Evolutionary conservation across 2,113 vertebrate species (phyloP).

Genomic region (Heterotis niloticus): DNA sequence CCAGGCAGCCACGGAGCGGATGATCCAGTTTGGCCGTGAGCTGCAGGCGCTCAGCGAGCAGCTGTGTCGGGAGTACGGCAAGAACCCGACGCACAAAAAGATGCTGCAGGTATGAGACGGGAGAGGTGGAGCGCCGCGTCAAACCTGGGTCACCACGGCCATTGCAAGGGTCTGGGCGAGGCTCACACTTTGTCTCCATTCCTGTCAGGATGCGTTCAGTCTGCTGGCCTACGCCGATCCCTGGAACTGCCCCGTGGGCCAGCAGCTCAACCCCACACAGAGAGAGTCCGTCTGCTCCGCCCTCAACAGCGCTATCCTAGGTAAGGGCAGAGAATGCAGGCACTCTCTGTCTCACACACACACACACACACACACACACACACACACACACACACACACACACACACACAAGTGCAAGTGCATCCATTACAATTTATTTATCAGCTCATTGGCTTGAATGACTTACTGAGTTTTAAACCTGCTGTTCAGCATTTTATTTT

Average conservation of each 20-base stretch:
- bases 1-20: constrained; percentile 91
- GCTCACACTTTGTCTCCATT: constrained; percentile 33
- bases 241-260: constrained; percentile 94
- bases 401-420: neutral
- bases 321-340: constrained; percentile 59
- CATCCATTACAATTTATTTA: neutral
- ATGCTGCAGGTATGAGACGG: constrained; percentile 73
- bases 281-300: constrained; percentile 93
- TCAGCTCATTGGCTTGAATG: neutral
- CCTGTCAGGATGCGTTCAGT: constrained; percentile 88
- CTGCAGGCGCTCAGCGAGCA: constrained; percentile 90
- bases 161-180: neutral
- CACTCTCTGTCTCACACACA: neutral
- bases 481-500: too few relatives aligned
- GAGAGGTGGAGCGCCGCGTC: too few relatives aligned
- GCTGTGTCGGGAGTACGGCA: constrained; percentile 87
- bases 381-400: too few relatives aligned
- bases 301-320: constrained; percentile 97
- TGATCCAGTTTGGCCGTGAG: constrained; percentile 97
- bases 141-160: too few relatives aligned
- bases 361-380: too few relatives aligned
- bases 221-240: constrained; percentile 94
- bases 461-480: too few relatives aligned
- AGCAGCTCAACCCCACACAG: constrained; percentile 93
- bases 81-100: constrained; percentile 83